Conservation (phyloP, 2,888 invertebrate species). For the Apotomis capreana region DNA sequence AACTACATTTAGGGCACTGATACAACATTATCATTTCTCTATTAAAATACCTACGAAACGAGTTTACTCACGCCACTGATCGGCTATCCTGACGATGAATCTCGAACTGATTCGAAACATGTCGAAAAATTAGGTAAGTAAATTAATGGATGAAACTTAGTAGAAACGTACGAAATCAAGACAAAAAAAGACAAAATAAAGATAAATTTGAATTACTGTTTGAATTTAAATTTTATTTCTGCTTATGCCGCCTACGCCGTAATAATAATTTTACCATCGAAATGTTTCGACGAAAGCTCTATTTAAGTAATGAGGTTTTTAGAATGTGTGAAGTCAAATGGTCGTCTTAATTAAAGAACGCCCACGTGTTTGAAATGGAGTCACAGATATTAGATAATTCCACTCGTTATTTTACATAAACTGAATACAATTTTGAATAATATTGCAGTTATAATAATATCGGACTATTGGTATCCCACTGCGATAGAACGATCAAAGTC, state of each 20-base stretch:
- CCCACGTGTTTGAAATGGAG: conserved; percentile 24
- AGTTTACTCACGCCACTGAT: too few species aligned
- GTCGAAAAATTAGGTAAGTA: too few species aligned
- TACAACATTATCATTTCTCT: too few species aligned
- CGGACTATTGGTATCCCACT: conserved; percentile 2
- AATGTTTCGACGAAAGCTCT: conserved; percentile 4
- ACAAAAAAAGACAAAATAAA: too few species aligned
- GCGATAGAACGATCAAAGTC: conserved; percentile 7
- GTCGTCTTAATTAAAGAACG: conserved; percentile 37
- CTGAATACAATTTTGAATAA: conserved; percentile 24
- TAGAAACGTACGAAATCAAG: too few species aligned
- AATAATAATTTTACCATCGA: conserved; percentile 1
- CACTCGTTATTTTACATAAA: conserved; percentile 33
- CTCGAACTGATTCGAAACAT: too few species aligned
- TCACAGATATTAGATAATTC: conserved; percentile 21
- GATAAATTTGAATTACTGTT: too few species aligned
- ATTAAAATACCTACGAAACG: too few species aligned
- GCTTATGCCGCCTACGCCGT: background rate
- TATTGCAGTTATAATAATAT: conserved; percentile 34
- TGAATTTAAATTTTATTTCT: background rate
- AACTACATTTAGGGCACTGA: too few species aligned
- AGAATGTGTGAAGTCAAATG: conserved; percentile 31
- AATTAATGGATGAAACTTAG: too few species aligned
- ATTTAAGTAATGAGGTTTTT: conserved; percentile 13
- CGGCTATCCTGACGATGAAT: too few species aligned